Base-by-base conservation (phyloP, 2,797 vertebrate species). In the Tauraco hartlaubi region DNA sequence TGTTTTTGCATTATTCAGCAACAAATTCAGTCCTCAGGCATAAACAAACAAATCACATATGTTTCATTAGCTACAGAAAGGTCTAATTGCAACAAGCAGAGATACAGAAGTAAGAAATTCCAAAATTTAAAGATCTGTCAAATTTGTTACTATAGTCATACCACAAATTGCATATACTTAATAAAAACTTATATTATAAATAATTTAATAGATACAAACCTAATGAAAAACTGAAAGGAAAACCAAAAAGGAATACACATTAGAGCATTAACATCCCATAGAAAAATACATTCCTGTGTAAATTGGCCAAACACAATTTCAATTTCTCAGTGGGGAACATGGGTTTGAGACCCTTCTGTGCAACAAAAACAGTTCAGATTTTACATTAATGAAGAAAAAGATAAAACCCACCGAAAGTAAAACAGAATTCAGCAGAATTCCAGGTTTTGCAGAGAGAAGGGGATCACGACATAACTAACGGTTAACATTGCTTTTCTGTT, bases 21-120 rank as follows among this genome's bases (percentile, higher is more conserved):
- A 87, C 73, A 94, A 92, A 94, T 95, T 88, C 94, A 90, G 86
- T 92, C 94, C 95, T 95, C 52, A 3, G 96, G 94, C 92, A 90
- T 91, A 95, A 95, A 96, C 94, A 97, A 96, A 95, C 94, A 95
- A 96, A 96, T 92, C 85, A 86, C 92, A 94, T 92, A 91, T 92
- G 93, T 93, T 93, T 96, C 91, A 96, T 94, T 94, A 97, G 91
- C 92, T 92, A 54, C 76, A 86, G 90, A 82, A 77, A 86, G 46
- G 44, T 92, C 74, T 95, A 95, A 95, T 90, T 93, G 91, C 90
- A 96, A 35, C 8, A 31, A 78, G 41, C 48, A 94, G 63, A 88
- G 48, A 59, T 54, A 86, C 37, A 85, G 44, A 95, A 84, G 22
- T 26, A 67, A 75, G 54, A 66, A 86, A 87, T 72, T 41, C 5